Evolutionary conservation across 53 echinoderm and acorn worm genomes (phyloP).

Genomic region (Actinopyga echinites): DNA sequence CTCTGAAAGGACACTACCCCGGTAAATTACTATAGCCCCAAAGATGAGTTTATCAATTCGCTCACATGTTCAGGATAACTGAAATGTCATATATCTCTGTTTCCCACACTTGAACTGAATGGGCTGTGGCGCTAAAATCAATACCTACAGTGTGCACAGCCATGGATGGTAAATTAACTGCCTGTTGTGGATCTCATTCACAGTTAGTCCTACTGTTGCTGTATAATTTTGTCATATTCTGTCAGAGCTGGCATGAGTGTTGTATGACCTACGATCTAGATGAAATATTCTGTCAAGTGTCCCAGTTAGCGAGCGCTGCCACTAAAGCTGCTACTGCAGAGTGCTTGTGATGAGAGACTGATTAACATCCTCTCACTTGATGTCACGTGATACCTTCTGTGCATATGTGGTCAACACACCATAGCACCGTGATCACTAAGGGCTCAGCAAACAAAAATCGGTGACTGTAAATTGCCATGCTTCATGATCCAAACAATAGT

Average conservation of each 20-base stretch:
- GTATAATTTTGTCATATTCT: neutral
- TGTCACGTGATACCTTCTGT: neutral
- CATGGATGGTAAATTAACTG: neutral
- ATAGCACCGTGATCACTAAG: too few relatives aligned
- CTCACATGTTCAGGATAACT: too few relatives aligned
- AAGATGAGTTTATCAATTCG: too few relatives aligned
- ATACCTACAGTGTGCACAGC: neutral
- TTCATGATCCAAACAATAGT: too few relatives aligned
- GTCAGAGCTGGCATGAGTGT: neutral
- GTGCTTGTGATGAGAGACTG: neutral
- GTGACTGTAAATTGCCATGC: too few relatives aligned
- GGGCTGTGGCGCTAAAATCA: constrained; percentile 7
- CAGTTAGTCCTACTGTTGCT: neutral
- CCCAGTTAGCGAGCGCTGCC: neutral
- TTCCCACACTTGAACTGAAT: neutral
- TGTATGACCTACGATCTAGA: neutral
- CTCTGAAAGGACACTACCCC: too few relatives aligned
- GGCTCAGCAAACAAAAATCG: too few relatives aligned
- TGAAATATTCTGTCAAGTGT: neutral
- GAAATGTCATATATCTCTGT: constrained; percentile 2
- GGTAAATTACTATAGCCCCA: too few relatives aligned
- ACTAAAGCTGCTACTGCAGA: neutral
- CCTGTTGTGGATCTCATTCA: neutral
- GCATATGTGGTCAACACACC: too few relatives aligned
- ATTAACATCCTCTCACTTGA: constrained; percentile 3